These are phyloP conservation scores for Cinara cedri DNA, from an alignment of 2,888 invertebrate species.

Conservation along the genomic window DNA sequence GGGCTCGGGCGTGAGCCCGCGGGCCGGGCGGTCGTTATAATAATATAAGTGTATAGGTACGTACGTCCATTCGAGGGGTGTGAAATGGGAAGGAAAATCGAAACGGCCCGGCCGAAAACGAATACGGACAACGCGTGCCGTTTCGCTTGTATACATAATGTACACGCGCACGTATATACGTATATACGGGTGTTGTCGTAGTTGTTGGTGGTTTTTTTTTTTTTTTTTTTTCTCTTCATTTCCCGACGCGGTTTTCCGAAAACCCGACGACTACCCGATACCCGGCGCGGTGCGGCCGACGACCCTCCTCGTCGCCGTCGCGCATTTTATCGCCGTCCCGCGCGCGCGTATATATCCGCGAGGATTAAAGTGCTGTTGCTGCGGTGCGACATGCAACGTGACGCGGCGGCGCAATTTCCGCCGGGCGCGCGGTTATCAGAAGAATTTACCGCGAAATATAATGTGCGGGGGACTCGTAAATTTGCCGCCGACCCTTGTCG, in stretches of 20 bases:
- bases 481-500: constrained; percentile 40
- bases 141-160: not conserved
- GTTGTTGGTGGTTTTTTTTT: no score
- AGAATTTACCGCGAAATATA: constrained; percentile 46
- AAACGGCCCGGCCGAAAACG: constrained; percentile 49
- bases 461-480: constrained; percentile 35
- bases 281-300: not conserved
- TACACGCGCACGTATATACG: not conserved
- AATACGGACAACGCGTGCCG: constrained; percentile 21
- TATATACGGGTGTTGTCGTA: not conserved
- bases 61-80: constrained; percentile 37
- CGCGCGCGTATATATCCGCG: not conserved
- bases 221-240: not conserved
- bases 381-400: no score
- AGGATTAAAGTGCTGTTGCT: constrained; percentile 14
- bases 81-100: constrained; percentile 56
- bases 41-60: no score
- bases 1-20: not conserved
- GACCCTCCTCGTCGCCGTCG: not conserved
- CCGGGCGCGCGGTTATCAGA: constrained; percentile 45
- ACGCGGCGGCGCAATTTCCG: constrained; percentile 39
- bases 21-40: constrained; percentile 27
- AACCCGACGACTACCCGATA: not conserved
- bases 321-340: constrained; percentile 10
- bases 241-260: constrained; percentile 16